These are phyloP conservation scores for Platycnemis pennipes DNA, from an alignment of 2,888 invertebrate species.

Conservation along the genomic window DNA sequence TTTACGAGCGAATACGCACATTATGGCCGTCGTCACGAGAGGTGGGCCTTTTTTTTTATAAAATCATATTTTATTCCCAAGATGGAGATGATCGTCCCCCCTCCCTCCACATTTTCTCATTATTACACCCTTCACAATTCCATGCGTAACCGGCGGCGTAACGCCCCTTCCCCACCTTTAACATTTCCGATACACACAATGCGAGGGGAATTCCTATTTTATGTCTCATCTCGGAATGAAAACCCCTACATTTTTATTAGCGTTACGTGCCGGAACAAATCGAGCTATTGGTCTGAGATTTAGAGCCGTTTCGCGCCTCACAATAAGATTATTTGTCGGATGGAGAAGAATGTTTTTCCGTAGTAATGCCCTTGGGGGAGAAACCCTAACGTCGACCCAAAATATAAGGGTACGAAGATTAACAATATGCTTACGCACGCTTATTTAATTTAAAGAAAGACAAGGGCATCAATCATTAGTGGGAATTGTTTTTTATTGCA, in stretches of 20 bases:
- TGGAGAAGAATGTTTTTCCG: background rate
- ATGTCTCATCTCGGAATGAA: background rate
- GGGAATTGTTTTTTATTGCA: too few species aligned
- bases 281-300: background rate
- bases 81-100: conserved; percentile 12
- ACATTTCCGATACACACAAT: conserved; percentile 11
- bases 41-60: background rate
- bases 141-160: background rate
- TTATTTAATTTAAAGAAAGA: too few species aligned
- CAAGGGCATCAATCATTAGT: too few species aligned
- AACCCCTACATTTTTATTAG: background rate
- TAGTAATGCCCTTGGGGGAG: background rate
- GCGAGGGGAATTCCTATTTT: background rate
- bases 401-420: too few species aligned
- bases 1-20: background rate
- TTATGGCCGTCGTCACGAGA: background rate
- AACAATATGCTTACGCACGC: too few species aligned
- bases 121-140: background rate
- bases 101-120: background rate
- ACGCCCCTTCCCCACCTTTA: background rate
- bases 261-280: background rate
- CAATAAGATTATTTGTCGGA: background rate
- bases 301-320: background rate
- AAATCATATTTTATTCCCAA: background rate
- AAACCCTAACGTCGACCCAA: too few species aligned